These are phyloP conservation scores for Callionymus lyra DNA, from an alignment of 2,113 vertebrate genomes.

Conservation along the genomic window DNA sequence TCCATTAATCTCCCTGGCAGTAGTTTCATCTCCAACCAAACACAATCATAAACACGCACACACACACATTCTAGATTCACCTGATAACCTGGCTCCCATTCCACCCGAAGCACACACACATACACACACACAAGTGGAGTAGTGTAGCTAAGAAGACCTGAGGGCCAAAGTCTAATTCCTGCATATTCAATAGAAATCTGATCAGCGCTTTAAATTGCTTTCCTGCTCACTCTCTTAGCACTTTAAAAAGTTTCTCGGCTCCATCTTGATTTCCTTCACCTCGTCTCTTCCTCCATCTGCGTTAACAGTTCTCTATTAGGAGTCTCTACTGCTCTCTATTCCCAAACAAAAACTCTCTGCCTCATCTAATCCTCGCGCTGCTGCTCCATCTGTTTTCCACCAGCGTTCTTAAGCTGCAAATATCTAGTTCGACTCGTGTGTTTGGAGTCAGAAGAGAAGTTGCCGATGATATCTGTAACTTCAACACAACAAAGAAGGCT, in stretches of 20 bases:
- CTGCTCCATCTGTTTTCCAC: no score
- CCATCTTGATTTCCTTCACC: conserved; percentile 32
- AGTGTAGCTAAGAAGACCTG: conserved; percentile 24
- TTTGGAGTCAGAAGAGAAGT: no score
- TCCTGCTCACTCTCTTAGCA: conserved; percentile 52
- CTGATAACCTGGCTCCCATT: no score
- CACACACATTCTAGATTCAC: conserved; percentile 4
- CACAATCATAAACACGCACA: conserved; percentile 3
- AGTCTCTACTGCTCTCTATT: conserved; percentile 11
- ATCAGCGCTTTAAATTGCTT: conserved; percentile 62
- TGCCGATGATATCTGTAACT: no score
- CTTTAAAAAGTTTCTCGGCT: conserved; percentile 35
- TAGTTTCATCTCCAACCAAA: conserved; percentile 9
- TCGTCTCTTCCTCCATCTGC: conserved; percentile 12
- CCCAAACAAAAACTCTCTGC: conserved; percentile 1
- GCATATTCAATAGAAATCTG: conserved; percentile 59
- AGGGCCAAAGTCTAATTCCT: conserved; percentile 42
- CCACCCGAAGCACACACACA: background rate
- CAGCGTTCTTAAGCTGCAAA: no score
- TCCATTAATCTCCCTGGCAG: conserved; percentile 33
- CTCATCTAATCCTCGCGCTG: no score
- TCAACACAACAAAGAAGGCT: no score
- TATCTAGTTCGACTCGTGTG: no score
- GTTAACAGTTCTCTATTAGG: conserved; percentile 24
- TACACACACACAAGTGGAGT: conserved; percentile 16